Evolutionary conservation across 2,888 invertebrate genomes (phyloP), one percentile per base, ranked within the genome.

Genomic region (Imbricaverruca yamaguchii): DNA sequence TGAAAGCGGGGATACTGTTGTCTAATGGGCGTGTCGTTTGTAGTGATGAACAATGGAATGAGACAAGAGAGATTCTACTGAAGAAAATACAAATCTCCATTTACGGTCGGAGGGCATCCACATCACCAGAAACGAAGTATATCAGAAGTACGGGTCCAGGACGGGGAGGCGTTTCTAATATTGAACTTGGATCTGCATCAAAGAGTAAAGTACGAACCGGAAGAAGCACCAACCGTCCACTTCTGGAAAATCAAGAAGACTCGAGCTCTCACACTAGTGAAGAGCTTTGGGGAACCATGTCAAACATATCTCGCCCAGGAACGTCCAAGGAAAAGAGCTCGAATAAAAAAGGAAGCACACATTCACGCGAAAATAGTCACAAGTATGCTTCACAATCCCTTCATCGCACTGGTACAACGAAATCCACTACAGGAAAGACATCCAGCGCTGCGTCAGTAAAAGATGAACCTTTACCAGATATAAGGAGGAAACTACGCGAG

Each of bases 271-370:
- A 74, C 18, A 53, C 53, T 23, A 53, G 53, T 39, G 74, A 74
- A 39, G 74, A 74, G 13, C 10, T 74, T 74, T 74, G 74, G 74
- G 74, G 74, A 18, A 74, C 21, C 25, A 74, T 53, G 74, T 39
- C 69, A 39, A 39, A 25, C 8, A 13, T 7, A 4, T 10, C 18
- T 13, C 3, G 12, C 9, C 39, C 39, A 8, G 74, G 74, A 7
- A 53, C 53, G 7, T 74, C 74, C 10, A 74, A 74, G 21, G 74
- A 74, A 53, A 25, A 8, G 13, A 53, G 18, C 8, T 23, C 39
- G 8, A 39, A 25, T 13, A 39, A 53, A 1, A 74, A 53, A 74
- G 74, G 74, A 21, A 74, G 74, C 12, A 53, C 74, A 4, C 53
- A 74, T 25, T 74, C 74, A 7, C 74, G 67, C 12, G 67, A 67